A percentile compares a stretch with the other conserved stretches of the same genome.
phyloP scores from a whole-genome alignment of 2,888 invertebrate species.

The Eugnorisma glareosa region DNA sequence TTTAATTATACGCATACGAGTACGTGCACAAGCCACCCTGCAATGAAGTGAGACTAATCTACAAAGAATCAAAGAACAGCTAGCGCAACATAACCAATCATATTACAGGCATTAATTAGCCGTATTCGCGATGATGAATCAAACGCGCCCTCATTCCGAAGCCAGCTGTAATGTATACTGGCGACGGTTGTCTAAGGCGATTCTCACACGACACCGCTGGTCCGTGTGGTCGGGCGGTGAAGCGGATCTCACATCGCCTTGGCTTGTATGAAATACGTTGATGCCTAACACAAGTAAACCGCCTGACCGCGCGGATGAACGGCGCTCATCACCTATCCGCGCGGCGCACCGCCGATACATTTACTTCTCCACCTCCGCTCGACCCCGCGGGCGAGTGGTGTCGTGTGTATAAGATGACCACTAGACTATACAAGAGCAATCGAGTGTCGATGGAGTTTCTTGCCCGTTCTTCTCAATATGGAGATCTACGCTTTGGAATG shows the following conservation, averaged over 20 bases:
- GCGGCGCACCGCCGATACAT: not conserved
- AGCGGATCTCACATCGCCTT: not conserved
- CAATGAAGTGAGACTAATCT: not conserved
- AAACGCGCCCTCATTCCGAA: slow-evolving; percentile 32
- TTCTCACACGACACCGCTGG: not conserved
- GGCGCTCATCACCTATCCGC: not conserved
- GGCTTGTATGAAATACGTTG: not conserved
- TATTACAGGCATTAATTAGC: slow-evolving; percentile 42
- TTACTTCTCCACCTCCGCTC: not conserved
- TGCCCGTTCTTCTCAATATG: too few species aligned
- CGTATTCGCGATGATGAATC: slow-evolving; percentile 39
- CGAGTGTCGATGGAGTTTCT: too few species aligned
- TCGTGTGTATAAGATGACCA: not conserved
- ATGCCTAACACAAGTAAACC: not conserved
- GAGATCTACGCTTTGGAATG: too few species aligned
- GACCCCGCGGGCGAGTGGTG: not conserved
- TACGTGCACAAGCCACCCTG: not conserved
- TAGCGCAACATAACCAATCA: slow-evolving; percentile 21
- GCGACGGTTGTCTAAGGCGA: not conserved
- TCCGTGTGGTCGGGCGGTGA: not conserved
- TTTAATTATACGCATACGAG: not conserved
- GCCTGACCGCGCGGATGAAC: not conserved
- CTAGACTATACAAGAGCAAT: not conserved
- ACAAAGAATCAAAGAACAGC: slow-evolving; percentile 13
- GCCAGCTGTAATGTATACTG: slow-evolving; percentile 44